Conservation (phyloP, 2,888 invertebrate species). For the Caenorhabditis macrosperma region DNA sequence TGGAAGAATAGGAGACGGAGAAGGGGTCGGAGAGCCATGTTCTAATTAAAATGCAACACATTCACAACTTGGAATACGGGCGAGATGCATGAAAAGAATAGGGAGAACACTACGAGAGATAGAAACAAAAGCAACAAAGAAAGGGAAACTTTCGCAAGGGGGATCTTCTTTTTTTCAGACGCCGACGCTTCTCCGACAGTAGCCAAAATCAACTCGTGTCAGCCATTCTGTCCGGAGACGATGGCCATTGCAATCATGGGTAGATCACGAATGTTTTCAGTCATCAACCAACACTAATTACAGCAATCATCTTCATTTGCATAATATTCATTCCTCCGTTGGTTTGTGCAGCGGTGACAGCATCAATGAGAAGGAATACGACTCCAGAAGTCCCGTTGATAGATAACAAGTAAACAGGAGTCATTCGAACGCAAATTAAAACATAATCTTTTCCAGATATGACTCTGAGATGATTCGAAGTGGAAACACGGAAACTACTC, state of each 20-base stretch:
- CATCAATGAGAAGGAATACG: slow-evolving; percentile 58
- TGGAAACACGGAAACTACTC: slow-evolving; percentile 76
- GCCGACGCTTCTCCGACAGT: slow-evolving; percentile 48
- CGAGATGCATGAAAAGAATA: neutral
- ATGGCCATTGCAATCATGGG: slow-evolving; percentile 63
- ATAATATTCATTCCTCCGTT: slow-evolving; percentile 70
- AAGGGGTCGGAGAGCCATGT: slow-evolving; percentile 31
- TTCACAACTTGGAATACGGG: slow-evolving; percentile 40
- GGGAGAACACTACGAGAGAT: slow-evolving; percentile 1
- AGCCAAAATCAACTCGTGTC: slow-evolving; percentile 57
- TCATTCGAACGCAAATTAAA: neutral
- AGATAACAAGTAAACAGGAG: slow-evolving; percentile 60
- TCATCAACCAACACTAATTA: neutral
- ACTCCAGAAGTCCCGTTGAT: slow-evolving; percentile 65
- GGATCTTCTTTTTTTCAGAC: slow-evolving; percentile 33
- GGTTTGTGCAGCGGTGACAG: slow-evolving; percentile 66
- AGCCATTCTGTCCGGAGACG: slow-evolving; percentile 68
- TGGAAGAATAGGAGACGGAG: slow-evolving; percentile 31
- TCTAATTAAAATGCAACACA: slow-evolving; percentile 64
- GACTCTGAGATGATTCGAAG: slow-evolving; percentile 76
- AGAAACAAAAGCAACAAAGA: neutral
- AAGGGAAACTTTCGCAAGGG: neutral
- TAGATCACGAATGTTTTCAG: neutral
- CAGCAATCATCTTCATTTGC: slow-evolving; percentile 63
- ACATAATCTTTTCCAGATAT: slow-evolving; percentile 51